Evolutionary conservation across 2,113 vertebrate genomes (phyloP), one percentile per base, ranked within the genome.

Genomic region (Panthera uncia): DNA sequence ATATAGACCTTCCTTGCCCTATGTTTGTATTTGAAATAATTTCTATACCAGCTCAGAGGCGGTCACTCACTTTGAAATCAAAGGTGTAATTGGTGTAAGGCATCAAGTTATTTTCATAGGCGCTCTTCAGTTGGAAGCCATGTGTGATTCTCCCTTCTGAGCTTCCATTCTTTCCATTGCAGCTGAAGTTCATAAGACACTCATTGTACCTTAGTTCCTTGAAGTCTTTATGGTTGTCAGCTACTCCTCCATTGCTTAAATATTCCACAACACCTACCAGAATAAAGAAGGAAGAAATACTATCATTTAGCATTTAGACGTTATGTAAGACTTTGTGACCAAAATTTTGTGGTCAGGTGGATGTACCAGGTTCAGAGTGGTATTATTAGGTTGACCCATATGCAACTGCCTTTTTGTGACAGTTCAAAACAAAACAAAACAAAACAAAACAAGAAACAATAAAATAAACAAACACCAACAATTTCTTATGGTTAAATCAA

Each of bases 11-110:
- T 79, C 74, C 65, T 80, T 86, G 55, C 65, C n/a, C 88, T 33
- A 50, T 36, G 25, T 63, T 93, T 76, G 2, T 50, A 90, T 91
- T 52, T 96, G 3, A 85, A 96, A 94, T 69, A 95, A 89, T 85
- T 74, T 93, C 69, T 66, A 45, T 23, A 65, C 25, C 63, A 87
- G 25, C 48, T 41, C 27, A 82, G 9, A 86, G 82, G 41, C 0
- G 7, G 3, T 83, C 57, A 98, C 98, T 99, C 98, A 99, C 99
- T 99, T 99, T 99, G 98, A 99, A 99, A 99, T 99, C 99, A 96
- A 99, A 99, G 16, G 99, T 99, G 99, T 99, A 99, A 99, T 99
- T 99, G 98, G 99, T 99, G 98, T 99, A 99, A 99, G 99, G 99
- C 99, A 99, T 99, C 98, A 99, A 97, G 98, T 99, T 99, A 99